Base-by-base conservation (phyloP, 2,888 invertebrate species). In the Lydus trimaculatus region DNA sequence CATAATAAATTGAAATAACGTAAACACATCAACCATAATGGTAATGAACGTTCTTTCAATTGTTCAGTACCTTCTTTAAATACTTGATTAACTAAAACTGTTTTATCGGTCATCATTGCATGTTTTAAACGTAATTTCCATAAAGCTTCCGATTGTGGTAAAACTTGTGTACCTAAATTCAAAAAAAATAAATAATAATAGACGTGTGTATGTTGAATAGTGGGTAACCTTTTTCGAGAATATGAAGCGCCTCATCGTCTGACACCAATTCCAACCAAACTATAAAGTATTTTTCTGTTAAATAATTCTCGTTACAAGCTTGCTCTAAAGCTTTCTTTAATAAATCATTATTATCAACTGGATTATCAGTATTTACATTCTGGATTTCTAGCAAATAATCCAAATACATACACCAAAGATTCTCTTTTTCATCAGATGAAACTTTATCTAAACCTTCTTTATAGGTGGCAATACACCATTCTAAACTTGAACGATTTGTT, bases 331-430 rank as follows among this genome's bases (percentile, higher is more conserved):
- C 88, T 58, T 79, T 82, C 58, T 85, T 86, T 59, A 90, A 78
- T 28, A 88, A 81, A 61, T 63, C 67, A 68, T 87, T 87, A 31
- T 84, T 85, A 73, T 87, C 88, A 15, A 86, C 85, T 58, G 85
- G 84, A 2, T 87, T 85, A 31, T 88, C 83, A 0, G 83, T 80
- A 15, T 81, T 74, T 66, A 89, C 87, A 28, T 85, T 84, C 79
- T 87, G 87, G 0, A 90, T 82, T 72, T 89, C 87, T 23, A 89
- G 72, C 80, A 90, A 84, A 20, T 87, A 87, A 68, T 90, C 87
- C 63, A 90, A 82, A 72, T 89, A 90, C 78, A 73, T 61, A 23
- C 65, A 69, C 80, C 80, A 80, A 56, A 82, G 67, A 28, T 73
- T 62, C 9, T 63, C 48, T 65, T 75, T 79, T 43, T 75, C 77